A percentile compares a stretch with the other conserved stretches of the same genome.
Evolutionary conservation across 2,888 invertebrate species (phyloP).

Genomic region (Apodemia mormo): DNA sequence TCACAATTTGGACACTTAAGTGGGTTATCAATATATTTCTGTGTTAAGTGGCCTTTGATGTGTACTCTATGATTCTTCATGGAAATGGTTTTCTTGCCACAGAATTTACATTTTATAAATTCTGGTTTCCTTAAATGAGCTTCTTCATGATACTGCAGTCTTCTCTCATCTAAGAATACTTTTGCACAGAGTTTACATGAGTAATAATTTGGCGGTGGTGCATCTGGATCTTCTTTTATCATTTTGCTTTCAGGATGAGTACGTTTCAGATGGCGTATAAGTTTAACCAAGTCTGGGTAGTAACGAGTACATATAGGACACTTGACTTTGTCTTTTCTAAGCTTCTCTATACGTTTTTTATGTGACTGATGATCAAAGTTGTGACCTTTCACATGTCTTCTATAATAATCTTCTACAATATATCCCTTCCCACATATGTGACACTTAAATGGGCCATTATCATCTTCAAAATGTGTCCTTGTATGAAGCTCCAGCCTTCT

Average conservation of each 20-base stretch:
- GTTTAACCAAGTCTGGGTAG: conserved; percentile 66
- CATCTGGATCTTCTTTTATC: conserved; percentile 76
- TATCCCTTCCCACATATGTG: conserved; percentile 76
- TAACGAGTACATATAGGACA: conserved; percentile 71
- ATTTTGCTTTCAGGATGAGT: conserved; percentile 77
- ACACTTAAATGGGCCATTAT: conserved; percentile 76
- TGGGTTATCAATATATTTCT: conserved; percentile 66
- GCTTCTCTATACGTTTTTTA: conserved; percentile 63
- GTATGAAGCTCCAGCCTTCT: conserved; percentile 69
- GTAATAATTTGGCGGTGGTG: conserved; percentile 60
- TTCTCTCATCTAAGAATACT: conserved; percentile 62
- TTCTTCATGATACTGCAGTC: conserved; percentile 64
- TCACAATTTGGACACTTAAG: conserved; percentile 68
- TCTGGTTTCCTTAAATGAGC: conserved; percentile 68
- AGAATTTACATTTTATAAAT: conserved; percentile 74
- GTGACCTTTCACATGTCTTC: conserved; percentile 77
- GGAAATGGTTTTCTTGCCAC: conserved; percentile 69
- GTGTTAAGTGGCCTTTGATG: conserved; percentile 65
- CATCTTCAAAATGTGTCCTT: conserved; percentile 74
- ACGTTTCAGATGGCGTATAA: conserved; percentile 69
- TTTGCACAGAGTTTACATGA: conserved; percentile 74
- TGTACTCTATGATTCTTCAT: conserved; percentile 66
- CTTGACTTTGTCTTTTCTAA: conserved; percentile 68
- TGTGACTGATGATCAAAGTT: conserved; percentile 71
- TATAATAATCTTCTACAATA: conserved; percentile 74